phyloP scores from a whole-genome alignment of 2,113 vertebrate genomes.

The Micromys minutus region DNA sequence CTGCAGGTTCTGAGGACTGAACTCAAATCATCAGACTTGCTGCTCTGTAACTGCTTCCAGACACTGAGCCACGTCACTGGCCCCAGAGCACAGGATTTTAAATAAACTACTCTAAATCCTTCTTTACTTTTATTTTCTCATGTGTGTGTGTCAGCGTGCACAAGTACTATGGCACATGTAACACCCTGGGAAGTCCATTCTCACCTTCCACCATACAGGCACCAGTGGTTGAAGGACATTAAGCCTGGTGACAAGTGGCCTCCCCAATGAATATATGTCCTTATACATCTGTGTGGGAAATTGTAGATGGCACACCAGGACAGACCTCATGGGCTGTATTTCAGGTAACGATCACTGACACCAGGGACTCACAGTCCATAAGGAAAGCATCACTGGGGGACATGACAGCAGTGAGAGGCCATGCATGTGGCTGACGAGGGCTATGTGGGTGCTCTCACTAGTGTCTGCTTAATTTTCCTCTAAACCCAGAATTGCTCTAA shows the following conservation, averaged over 20 bases:
- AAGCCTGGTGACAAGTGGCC: background rate
- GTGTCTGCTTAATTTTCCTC: background rate
- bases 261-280: background rate
- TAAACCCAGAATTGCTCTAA: background rate
- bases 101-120: background rate
- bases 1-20: background rate
- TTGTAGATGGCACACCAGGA: background rate
- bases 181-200: background rate
- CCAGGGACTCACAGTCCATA: background rate
- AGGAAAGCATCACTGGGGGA: background rate
- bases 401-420: accelerated
- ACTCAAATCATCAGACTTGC: background rate
- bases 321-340: background rate
- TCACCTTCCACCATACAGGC: background rate
- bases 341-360: background rate
- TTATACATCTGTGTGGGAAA: background rate
- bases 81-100: background rate
- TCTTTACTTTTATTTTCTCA: background rate
- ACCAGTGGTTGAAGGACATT: background rate
- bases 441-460: background rate
- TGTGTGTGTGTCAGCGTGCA: background rate
- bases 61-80: background rate
- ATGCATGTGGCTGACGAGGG: accelerated
- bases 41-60: background rate
- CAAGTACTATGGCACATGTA: background rate